Base-by-base conservation (phyloP, 2,888 invertebrate species). In the Germaria angustata region DNA sequence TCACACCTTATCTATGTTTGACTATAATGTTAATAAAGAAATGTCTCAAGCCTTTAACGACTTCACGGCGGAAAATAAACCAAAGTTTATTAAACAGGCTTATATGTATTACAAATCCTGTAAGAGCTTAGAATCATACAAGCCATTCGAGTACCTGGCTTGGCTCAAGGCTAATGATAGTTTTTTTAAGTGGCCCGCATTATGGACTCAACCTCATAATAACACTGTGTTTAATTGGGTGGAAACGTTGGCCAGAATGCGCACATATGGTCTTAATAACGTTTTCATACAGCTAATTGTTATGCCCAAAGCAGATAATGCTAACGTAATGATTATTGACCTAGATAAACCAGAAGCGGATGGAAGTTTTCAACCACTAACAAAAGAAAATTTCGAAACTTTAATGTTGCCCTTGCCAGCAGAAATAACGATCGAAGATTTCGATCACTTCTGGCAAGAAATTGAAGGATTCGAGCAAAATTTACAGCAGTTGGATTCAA, bases 191-290 rank as follows among this genome's bases (percentile, higher is more conserved):
- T 85, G 84, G 85, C 85, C 85, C 0, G 22, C 84, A 1, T 7
- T 84, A 6, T 75, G 72, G 68, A 66, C 72, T 8, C 28, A 36
- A 0, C 22, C 44, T 0, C 73, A 69, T 5, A 49, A 32, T 8
- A 41, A 51, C n/a, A 17, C 49, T 0, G 53, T 51, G 0, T 84
- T 72, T 24, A 81, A 86, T 68, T 86, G 86, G 86, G 53, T 85
- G 7, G 53, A 77, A n/a, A 81, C 80, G 57, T 57, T 85, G 80
- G 85, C 75, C 0, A 72, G 84, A 65, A 51, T 86, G 72, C 76
- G 86, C 4, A 80, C 65, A 2, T 86, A 86, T 46, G 86, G 85
- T 2, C 17, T 86, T 2, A 86, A 85, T 63, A 84, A 85, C 2
- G 77, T 86, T 1, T 81, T 86, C 17, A 49, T 86, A 20, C 84